Base-by-base conservation (phyloP, 1,140 invertebrate species). In the Solenopsis fugax region DNA sequence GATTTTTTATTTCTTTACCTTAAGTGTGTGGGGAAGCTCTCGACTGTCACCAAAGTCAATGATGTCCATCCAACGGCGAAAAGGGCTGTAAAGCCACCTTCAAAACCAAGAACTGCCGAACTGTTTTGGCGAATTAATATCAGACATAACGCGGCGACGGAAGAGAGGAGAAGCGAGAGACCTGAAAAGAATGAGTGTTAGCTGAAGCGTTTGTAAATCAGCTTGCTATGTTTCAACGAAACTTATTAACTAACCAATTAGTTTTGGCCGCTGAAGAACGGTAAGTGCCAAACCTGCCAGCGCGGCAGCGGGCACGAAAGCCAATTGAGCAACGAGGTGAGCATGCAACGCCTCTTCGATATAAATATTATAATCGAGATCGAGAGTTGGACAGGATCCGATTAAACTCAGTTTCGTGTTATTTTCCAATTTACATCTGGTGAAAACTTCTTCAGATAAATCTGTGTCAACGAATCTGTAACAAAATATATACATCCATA, bases 391-490 rank as follows among this genome's bases (percentile, higher is more conserved):
- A 82, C 94, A 94, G 0, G 93, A 90, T 4, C 93, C 93, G 4
- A 89, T 93, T 67, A 94, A 73, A 90, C 94, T 94, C 64, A 94
- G 72, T 41, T 94, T 87, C 9, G 96, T 96, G 87, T 95, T 96
- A 90, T 96, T 96, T 48, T 92, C 90, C 88, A 96, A 85, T 52
- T 77, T 93, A 85, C 96, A 96, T 80, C 94, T 94, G 34, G 94
- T 93, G 88, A 96, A 96, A 76, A 94, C 94, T 87, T 95, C 94
- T 9, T 93, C 89, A 2, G 94, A 95, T 41, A 96, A 87, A 92
- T 96, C 96, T 7, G 95, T 96, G 91, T 96, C 96, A 56, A 96
- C 93, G 87, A 96, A 96, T 92, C 95, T 96, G 92, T 89, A 88
- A 91, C 90, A 13, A 84, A 34, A 0, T 71, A 13, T 37, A 6